Conservation (phyloP, 2,113 vertebrate species). For the Pimephales promelas region DNA sequence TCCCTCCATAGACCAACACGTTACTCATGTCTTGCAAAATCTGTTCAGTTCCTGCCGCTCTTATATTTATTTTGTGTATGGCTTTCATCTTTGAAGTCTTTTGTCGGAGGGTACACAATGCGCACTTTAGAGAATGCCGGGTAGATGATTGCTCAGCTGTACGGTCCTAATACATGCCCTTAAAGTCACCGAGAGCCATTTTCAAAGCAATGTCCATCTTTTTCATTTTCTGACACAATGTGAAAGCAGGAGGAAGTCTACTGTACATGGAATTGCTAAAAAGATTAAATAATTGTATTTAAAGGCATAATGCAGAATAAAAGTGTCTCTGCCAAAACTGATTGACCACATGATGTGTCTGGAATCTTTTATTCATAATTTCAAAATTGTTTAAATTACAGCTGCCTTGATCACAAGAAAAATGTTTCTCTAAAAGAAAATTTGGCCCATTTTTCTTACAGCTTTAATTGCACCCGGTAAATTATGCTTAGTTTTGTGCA, state of each 20-base stretch:
- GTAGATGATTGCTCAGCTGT: conserved; percentile 61
- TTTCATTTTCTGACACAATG: neutral
- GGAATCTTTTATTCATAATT: neutral
- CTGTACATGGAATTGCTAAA: neutral
- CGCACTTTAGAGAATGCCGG: conserved; percentile 48
- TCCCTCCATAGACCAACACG: conserved; percentile 2
- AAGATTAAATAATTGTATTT: neutral
- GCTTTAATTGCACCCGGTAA: neutral
- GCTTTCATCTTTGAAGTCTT: conserved; percentile 49
- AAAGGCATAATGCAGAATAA: neutral
- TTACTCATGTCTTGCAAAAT: conserved; percentile 18
- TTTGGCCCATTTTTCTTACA: neutral
- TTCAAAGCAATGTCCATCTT: conserved; percentile 27
- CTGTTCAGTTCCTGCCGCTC: conserved; percentile 8
- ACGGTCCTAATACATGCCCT: conserved; percentile 39
- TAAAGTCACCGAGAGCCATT: conserved; percentile 32
- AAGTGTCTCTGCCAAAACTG: neutral
- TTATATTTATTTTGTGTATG: conserved; percentile 30
- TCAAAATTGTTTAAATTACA: neutral
- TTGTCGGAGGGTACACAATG: conserved; percentile 52
- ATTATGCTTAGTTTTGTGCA: neutral
- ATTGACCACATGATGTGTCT: neutral
- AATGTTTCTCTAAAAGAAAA: neutral
- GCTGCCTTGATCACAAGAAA: neutral
- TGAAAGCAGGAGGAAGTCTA: conserved; percentile 1